Conservation (phyloP, 2,113 vertebrate genomes). For the Addax nasomaculatus region DNA sequence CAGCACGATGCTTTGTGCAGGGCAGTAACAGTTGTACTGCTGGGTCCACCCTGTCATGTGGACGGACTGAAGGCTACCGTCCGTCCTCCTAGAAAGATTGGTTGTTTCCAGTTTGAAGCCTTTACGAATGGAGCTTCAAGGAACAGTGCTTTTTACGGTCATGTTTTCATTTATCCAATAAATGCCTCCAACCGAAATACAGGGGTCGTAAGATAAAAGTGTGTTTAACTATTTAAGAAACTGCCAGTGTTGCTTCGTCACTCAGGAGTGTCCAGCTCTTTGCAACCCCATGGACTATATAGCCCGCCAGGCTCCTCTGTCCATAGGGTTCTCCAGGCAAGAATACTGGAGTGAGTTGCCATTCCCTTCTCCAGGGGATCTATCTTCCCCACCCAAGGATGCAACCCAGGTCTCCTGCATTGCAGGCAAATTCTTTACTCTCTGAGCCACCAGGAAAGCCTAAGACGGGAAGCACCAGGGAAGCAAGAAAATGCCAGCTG, state of each 20-base stretch:
- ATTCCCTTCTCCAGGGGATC: background rate
- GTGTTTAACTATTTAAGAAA: background rate
- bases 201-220: background rate
- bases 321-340: background rate
- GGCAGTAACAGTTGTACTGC: rapidly evolving
- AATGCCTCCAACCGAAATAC: background rate
- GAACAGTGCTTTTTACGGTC: background rate
- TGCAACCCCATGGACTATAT: background rate
- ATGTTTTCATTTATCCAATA: background rate
- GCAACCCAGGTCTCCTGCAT: background rate
- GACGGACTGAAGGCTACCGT: rapidly evolving
- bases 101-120: background rate
- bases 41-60: rapidly evolving
- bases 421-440: background rate
- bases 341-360: background rate
- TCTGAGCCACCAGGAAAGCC: background rate
- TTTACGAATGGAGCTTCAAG: background rate
- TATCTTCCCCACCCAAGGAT: background rate
- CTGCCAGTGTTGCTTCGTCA: background rate
- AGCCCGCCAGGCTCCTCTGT: background rate
- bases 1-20: rapidly evolving
- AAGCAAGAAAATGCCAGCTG: background rate
- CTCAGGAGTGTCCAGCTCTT: background rate
- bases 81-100: rapidly evolving
- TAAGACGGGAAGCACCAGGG: background rate